Evolutionary conservation across 2,113 vertebrate genomes (phyloP).

Genomic region (Sturnira hondurensis): DNA sequence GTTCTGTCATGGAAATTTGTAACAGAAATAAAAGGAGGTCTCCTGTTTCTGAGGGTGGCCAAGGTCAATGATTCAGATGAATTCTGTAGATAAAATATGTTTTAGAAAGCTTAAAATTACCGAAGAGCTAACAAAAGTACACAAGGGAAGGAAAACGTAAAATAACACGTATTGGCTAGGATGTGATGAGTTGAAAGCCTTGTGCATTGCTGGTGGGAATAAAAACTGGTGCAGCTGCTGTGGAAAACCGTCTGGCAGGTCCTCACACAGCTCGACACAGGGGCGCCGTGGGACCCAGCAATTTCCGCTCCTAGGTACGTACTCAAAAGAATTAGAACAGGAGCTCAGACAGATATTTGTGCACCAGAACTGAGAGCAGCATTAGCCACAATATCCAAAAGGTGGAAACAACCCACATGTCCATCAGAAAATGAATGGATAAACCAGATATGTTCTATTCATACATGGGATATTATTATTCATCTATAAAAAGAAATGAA

Average conservation of each 20-base stretch:
- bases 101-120: conserved; percentile 3
- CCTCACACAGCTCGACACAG: neutral
- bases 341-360: neutral
- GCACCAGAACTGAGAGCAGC: neutral
- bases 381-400: neutral
- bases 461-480: neutral
- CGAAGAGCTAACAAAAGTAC: neutral
- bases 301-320: neutral
- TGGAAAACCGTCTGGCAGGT: neutral
- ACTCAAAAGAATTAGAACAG: neutral
- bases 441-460: neutral
- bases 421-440: neutral
- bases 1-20: neutral
- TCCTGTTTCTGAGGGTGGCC: neutral
- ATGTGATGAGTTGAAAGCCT: neutral
- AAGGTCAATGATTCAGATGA: neutral
- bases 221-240: neutral
- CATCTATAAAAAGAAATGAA: neutral
- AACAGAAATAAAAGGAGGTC: neutral
- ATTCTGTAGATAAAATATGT: neutral
- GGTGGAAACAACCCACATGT: neutral
- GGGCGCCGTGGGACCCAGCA: neutral
- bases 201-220: neutral
- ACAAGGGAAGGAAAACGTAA: neutral
- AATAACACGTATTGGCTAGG: neutral